Percentiles rank a stretch among this genome's conserved stretches.
Conservation (phyloP, 2,888 invertebrate genomes). For the Cataglyphis altisquamis region DNA sequence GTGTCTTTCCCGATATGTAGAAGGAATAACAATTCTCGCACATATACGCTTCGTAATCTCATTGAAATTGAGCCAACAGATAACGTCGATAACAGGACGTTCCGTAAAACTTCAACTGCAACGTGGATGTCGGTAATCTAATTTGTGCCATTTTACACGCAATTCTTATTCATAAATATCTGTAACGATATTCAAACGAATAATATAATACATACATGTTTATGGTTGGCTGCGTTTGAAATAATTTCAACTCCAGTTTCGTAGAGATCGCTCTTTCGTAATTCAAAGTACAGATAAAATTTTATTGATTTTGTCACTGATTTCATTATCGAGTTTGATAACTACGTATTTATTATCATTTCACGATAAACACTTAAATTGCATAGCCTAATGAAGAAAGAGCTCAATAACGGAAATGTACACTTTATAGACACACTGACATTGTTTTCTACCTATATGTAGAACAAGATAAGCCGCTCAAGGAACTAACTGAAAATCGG, state of each 20-base stretch:
- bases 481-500: conserved; percentile 54
- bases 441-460: conserved; percentile 22
- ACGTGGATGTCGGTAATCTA: not conserved
- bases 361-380: conserved; percentile 8
- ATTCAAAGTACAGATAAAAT: not conserved
- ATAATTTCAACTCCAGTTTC: not conserved
- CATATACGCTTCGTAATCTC: not conserved
- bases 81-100: conserved; percentile 62
- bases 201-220: not conserved
- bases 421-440: not conserved
- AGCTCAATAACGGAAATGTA: not conserved
- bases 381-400: not conserved
- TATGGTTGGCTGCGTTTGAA: not conserved
- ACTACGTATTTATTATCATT: not conserved
- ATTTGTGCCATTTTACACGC: not conserved
- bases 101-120: not conserved
- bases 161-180: not conserved
- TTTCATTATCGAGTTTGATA: conserved; percentile 12
- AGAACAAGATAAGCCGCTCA: conserved; percentile 44
- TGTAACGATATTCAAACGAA: not conserved
- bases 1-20: not conserved
- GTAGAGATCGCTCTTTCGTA: not conserved
- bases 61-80: conserved; percentile 43
- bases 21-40: conserved; percentile 48
- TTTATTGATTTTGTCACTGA: not conserved